A percentile compares a stretch with the other conserved stretches of the same genome.
These are phyloP conservation scores for Plagodis pulveraria DNA, from an alignment of 2,888 invertebrate genomes.

Conservation along the genomic window DNA sequence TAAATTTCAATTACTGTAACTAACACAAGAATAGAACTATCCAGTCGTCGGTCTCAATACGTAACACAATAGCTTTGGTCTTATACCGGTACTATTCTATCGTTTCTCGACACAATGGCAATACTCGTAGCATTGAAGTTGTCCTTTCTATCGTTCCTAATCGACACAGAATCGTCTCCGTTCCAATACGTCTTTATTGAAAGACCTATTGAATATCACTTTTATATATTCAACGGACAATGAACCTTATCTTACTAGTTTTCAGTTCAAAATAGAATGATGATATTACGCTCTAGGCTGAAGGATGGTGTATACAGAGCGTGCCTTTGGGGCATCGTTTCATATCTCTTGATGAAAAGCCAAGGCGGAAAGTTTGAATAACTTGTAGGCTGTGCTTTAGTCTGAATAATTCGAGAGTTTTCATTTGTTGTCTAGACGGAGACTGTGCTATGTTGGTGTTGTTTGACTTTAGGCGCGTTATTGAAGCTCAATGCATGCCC, in stretches of 20 bases:
- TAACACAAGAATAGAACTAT: no score
- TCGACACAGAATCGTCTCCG: conserved; percentile 14
- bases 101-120: conserved; percentile 5
- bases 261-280: conserved; percentile 7
- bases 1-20: no score
- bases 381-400: not conserved
- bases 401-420: conserved; percentile 1
- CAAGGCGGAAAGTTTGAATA: conserved; percentile 3
- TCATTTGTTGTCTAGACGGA: conserved; percentile 5
- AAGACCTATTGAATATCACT: conserved; percentile 11
- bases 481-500: no score
- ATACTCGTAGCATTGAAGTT: conserved; percentile 10
- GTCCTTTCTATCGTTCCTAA: conserved; percentile 24
- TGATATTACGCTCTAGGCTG: not conserved
- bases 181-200: conserved; percentile 16
- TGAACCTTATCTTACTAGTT: not conserved
- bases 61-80: no score
- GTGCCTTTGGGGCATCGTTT: conserved; percentile 13
- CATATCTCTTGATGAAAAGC: conserved; percentile 14
- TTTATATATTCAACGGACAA: not conserved
- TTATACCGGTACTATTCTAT: no score
- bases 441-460: no score
- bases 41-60: no score
- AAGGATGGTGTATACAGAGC: conserved; percentile 1
- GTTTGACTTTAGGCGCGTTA: no score